phyloP scores from a whole-genome alignment of 2,888 invertebrate species.

The Gibbula magus region DNA sequence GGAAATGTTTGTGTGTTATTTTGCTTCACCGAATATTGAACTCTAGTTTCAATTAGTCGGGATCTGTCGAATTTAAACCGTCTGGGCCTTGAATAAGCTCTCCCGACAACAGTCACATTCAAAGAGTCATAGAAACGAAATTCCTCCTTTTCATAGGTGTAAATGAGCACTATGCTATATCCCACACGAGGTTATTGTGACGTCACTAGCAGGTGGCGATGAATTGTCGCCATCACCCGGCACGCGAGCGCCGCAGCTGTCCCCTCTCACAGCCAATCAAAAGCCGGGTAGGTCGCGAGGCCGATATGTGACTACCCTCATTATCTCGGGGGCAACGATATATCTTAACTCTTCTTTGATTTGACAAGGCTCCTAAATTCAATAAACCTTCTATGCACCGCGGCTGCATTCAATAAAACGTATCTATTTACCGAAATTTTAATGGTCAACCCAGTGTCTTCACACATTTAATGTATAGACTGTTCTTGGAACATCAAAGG shows the following conservation, averaged over 20 bases:
- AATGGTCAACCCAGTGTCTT: neutral
- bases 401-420: slow-evolving; percentile 14
- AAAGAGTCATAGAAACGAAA: slow-evolving; percentile 25
- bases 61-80: neutral
- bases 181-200: slow-evolving; percentile 54
- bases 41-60: neutral
- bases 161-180: slow-evolving; percentile 24
- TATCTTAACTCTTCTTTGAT: slow-evolving; percentile 24
- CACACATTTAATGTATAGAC: neutral
- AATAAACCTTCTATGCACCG: slow-evolving; percentile 19
- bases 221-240: slow-evolving; percentile 46
- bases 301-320: slow-evolving; percentile 1
- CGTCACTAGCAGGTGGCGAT: slow-evolving; percentile 64
- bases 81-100: neutral
- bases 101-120: neutral
- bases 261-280: slow-evolving; percentile 53
- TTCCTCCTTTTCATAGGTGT: slow-evolving; percentile 21
- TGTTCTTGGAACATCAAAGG: neutral
- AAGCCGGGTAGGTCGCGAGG: slow-evolving; percentile 26
- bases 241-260: slow-evolving; percentile 67
- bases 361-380: slow-evolving; percentile 24
- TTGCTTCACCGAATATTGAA: slow-evolving; percentile 19
- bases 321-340: slow-evolving; percentile 19
- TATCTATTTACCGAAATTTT: slow-evolving; percentile 25
- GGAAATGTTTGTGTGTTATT: neutral